Evolutionary conservation across 2,113 vertebrate genomes (phyloP).

Genomic region (mouse (Mus musculus)): GRCm39 chrX:41958001-41958500

Average conservation of each 20-base stretch:
- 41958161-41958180: not conserved
- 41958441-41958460: not conserved
- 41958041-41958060: not conserved
- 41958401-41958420: constrained; percentile 20
- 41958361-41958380: not conserved
- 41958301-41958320: constrained; percentile 30
- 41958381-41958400: constrained; percentile 41
- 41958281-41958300: constrained; percentile 28
- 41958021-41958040: not conserved
- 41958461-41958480: not conserved
- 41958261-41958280: constrained; percentile 33
- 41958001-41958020: constrained; percentile 29
- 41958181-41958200: not conserved
- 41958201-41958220: constrained; percentile 12
- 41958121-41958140: not conserved
- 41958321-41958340: constrained; percentile 12
- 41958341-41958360: constrained; percentile 22
- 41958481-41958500: constrained; percentile 45
- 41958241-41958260: not conserved
- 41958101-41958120: not conserved
- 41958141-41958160: constrained; percentile 2
- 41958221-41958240: constrained; percentile 22
- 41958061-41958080: not conserved
- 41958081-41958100: not conserved
- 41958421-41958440: constrained; percentile 45